Evolutionary conservation across 2,113 vertebrate genomes (phyloP).

Genomic region (Triplophysa tibetana): DNA sequence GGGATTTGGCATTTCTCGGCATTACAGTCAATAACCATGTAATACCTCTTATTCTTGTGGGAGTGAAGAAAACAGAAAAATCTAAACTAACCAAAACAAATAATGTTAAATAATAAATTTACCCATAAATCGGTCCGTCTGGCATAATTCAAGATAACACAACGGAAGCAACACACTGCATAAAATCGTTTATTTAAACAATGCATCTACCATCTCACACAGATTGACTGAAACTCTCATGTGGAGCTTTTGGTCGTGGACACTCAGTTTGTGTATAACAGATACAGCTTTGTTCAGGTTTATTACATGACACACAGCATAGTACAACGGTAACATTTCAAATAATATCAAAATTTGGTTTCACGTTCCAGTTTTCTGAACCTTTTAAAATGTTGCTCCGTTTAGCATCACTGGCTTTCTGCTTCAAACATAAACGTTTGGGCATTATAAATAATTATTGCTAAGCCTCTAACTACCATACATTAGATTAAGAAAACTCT

Average conservation of each 20-base stretch:
- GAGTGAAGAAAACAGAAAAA: no score
- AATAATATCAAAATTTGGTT: slow-evolving; percentile 42
- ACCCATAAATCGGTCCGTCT: no score
- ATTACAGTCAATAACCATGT: no score
- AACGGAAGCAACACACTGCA: slow-evolving; percentile 51
- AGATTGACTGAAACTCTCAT: slow-evolving; percentile 61
- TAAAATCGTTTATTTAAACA: slow-evolving; percentile 70
- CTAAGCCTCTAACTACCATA: slow-evolving; percentile 61
- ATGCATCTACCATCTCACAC: slow-evolving; percentile 60
- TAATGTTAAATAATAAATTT: no score
- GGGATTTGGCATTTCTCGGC: no score
- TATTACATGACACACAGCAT: slow-evolving; percentile 49
- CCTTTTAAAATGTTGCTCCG: slow-evolving; percentile 56
- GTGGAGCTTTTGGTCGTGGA: slow-evolving; percentile 52
- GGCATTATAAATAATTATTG: slow-evolving; percentile 68
- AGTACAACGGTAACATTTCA: slow-evolving; percentile 46
- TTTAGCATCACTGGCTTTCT: slow-evolving; percentile 61
- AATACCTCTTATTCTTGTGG: no score
- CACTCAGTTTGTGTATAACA: slow-evolving; percentile 49
- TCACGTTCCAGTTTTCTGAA: slow-evolving; percentile 54
- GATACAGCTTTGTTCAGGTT: slow-evolving; percentile 53
- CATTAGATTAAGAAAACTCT: slow-evolving; percentile 65
- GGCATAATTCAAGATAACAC: neutral
- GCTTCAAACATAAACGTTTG: slow-evolving; percentile 46
- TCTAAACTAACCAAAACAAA: no score